Conservation (phyloP, 2,797 vertebrate genomes). For the Takifugu ocellatus region DNA sequence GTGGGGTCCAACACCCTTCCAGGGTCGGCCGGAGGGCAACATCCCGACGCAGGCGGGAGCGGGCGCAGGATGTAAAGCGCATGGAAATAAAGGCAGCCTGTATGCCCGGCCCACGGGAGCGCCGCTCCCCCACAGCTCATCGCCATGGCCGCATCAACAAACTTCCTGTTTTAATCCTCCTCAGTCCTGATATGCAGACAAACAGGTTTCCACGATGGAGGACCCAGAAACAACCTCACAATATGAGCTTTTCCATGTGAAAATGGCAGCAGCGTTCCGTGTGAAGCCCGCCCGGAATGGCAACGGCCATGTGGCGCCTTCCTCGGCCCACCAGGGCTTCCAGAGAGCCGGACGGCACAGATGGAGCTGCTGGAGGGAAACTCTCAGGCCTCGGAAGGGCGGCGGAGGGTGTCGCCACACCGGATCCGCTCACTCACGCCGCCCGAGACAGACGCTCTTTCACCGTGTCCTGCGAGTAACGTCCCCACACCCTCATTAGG, state of each 20-base stretch:
- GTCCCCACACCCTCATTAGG: slow-evolving; percentile 55
- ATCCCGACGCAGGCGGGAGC: too few relatives aligned
- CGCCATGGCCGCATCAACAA: too few relatives aligned
- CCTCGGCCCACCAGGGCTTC: slow-evolving; percentile 31
- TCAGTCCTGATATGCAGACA: too few relatives aligned
- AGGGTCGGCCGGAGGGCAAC: too few relatives aligned
- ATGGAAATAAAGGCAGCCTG: too few relatives aligned
- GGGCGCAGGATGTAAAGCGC: too few relatives aligned
- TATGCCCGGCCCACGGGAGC: too few relatives aligned
- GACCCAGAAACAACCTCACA: too few relatives aligned
- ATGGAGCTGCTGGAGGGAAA: slow-evolving; percentile 52
- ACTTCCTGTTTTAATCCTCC: too few relatives aligned
- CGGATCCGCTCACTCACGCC: slow-evolving; percentile 48
- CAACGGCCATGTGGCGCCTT: slow-evolving; percentile 19
- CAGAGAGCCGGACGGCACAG: slow-evolving; percentile 31
- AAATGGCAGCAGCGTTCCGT: slow-evolving; percentile 27
- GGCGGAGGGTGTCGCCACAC: slow-evolving; percentile 36
- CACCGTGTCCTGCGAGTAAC: slow-evolving; percentile 49
- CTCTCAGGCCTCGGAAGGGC: slow-evolving; percentile 34
- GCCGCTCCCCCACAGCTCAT: too few relatives aligned
- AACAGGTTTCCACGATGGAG: too few relatives aligned
- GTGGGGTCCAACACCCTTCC: too few relatives aligned
- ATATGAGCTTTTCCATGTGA: neutral
- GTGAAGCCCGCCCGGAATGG: neutral
- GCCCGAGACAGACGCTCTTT: slow-evolving; percentile 59